Evolutionary conservation across 1,140 invertebrate species (phyloP).

Genomic region (Drosophila melanogaster): Release_6_plus_ISO1_MT NC_004354.4:7751001-7751500

Average conservation of each 20-base stretch:
- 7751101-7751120: conserved; percentile 57
- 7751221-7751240: background rate
- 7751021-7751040: conserved; percentile 81
- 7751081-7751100: conserved; percentile 28
- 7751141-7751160: conserved; percentile 69
- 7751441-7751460: conserved; percentile 73
- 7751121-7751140: conserved; percentile 70
- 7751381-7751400: background rate
- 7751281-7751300: too few species aligned
- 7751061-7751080: background rate
- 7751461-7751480: conserved; percentile 2
- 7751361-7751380: conserved; percentile 6
- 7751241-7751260: too few species aligned
- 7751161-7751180: conserved; percentile 48
- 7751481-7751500: conserved; percentile 34
- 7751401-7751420: conserved; percentile 24
- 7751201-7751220: background rate
- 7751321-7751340: background rate
- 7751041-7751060: conserved; percentile 45
- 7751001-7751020: background rate
- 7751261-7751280: too few species aligned
- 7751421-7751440: conserved; percentile 24
- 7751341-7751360: background rate
- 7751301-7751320: too few species aligned
- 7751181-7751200: background rate